phyloP scores from a whole-genome alignment of 2,797 vertebrate species.

The Schizothorax lantsangensis region DNA sequence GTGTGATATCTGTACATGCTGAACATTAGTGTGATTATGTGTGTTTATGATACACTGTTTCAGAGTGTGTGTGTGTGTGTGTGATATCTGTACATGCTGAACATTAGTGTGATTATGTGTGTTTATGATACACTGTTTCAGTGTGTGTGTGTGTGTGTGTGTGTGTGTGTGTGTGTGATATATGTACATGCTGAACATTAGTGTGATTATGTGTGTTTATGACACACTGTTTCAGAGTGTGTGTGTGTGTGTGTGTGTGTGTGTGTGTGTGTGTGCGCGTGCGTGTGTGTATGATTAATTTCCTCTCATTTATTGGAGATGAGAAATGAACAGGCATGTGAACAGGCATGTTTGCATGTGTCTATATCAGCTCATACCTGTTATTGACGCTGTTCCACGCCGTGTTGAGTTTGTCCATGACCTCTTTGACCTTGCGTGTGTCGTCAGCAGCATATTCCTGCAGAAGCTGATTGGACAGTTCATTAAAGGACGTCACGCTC shows the following conservation, averaged over 20 bases:
- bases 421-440: conserved; percentile 91
- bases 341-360: not conserved
- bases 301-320: not conserved
- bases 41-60: too few species aligned
- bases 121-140: too few species aligned
- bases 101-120: too few species aligned
- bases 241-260: not conserved
- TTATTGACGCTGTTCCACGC: conserved; percentile 90
- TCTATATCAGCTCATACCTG: conserved; percentile 75
- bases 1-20: too few species aligned
- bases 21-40: too few species aligned
- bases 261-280: not conserved
- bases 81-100: too few species aligned
- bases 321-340: not conserved
- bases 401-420: conserved; percentile 83
- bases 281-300: not conserved
- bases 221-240: too few species aligned
- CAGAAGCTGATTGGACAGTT: conserved; percentile 89
- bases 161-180: too few species aligned
- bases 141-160: too few species aligned
- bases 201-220: too few species aligned
- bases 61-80: too few species aligned
- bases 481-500: conserved; percentile 83
- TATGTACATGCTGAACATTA: too few species aligned
- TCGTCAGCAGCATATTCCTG: conserved; percentile 89